Evolutionary conservation across 1,140 invertebrate species (phyloP), one percentile per base, ranked within the genome.

Genomic region (Kradibia gibbosae): DNA sequence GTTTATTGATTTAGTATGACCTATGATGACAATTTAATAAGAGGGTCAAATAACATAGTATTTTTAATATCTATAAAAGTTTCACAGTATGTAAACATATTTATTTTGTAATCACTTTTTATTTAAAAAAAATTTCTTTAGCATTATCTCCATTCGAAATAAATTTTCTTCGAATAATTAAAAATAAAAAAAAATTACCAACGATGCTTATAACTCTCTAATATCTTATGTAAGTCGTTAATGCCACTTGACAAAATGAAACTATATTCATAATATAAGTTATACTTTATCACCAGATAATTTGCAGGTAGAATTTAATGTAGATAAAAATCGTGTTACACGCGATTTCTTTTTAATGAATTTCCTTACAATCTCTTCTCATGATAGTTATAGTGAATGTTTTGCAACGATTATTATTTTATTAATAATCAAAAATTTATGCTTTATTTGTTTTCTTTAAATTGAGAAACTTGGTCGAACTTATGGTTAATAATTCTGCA

Each of bases 321-420:
- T 34, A 34, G 72, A 74, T 74, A 74, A 74, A 11, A 13, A 74
- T 55, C 50, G 50, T 22, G 50, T 36, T 28, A 74, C 31, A 53
- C 45, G 48, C 5, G 13, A 34, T 34, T 62, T 62, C 34, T 60
- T 28, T 11, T 60, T 11, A 60, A 13, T 60, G 3, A 5, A 5
- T 34, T 28, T 62, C 25, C 31, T 8, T 25, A 34, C 13, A 34
- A 36, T 62, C 15, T 11, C 20, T 10, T 28, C n/a, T 25, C 1
- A 31, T 28, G 28, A 25, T 45, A 45, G 13, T 13, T 45, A 15
- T 31, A 4, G 0, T 4, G n/a, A 10, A 60, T 31, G 13, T 13
- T 62, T 62, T 62, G 60, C 34, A 2, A 57, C 25, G 34, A 31
- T 62, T 15, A 17, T 7, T 17, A 62, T 62, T 62, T 62, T 1